Base-by-base conservation (phyloP, 2,113 vertebrate species). In the Charina bottae region DNA sequence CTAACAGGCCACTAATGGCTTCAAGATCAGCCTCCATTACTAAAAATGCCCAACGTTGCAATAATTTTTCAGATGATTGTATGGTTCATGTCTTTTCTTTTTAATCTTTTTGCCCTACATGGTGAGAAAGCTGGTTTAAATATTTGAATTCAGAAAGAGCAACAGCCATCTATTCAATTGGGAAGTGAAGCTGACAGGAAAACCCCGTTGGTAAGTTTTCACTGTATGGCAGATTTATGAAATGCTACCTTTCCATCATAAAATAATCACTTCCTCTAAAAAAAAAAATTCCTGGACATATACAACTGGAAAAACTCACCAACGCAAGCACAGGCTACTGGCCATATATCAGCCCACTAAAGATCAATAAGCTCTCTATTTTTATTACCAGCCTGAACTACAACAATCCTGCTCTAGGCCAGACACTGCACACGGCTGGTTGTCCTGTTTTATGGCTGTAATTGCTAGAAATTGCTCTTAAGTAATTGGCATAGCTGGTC, bases 21-120 rank as follows among this genome's bases (percentile, higher is more conserved):
- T n/a, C n/a, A n/a, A n/a, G n/a, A n/a, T n/a, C n/a, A 87, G 94
- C 93, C 42, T 95, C 95, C 94, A 37, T 56, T 54, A 49, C 93
- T 96, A 94, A 93, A 83, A 88, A 87, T 49, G 33, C 89, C 1
- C 8, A 42, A 89, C 21, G 93, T 42, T 62, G 90, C 90, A 94
- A 94, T 72, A 19, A n/a, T 86, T 91, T 91, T 87, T 83, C 55
- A 26, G 33, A 2, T 68, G 28, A 64, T 68, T 86, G 46, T 33
- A 37, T 64, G 60, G 55, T 56, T 37, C 59, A 21, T 23, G 21
- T 91, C 55, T 72, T 83, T 60, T 90, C 42, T 21, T n/a, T 68
- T 33, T 33, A 68, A 60, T 88, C 68, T 6, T 33, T 60, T 91
- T 59, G 42, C 55, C 55, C 56, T 68, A 84, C 26, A 37, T 49